Evolutionary conservation across 2,888 invertebrate genomes (phyloP), one percentile per base, ranked within the genome.

Genomic region (Mythimna loreyi): DNA sequence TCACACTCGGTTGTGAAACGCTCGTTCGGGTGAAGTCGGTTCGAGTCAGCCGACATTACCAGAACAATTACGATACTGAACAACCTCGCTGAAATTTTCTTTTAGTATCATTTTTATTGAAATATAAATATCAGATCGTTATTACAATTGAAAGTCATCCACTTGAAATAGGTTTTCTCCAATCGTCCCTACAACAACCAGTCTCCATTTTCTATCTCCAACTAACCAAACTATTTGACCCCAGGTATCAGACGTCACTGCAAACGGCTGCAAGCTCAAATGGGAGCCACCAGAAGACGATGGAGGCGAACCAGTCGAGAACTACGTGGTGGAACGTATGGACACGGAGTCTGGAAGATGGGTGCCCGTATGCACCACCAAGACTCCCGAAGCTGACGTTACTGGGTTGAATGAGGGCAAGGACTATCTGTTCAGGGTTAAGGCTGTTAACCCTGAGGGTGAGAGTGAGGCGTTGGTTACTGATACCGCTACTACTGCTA

Each of bases 211-310:
- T n/a, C 43, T n/a, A n/a, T 45, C 19, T 19, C n/a, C 8, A 56
- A 30, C 19, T 23, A 58, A 67, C 36, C 28, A 9, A 69, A 0
- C 1, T 13, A 1, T 13, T 33, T 19, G 11, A 23, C 9, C 2
- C 5, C 47, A 96, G 96, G 96, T 96, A 60, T 98, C 98, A 1
- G 98, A 99, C 91, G 98, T 99, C 1, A 98, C 97, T 75, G 98
- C 98, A 4, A 99, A 99, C 90, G 98, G 98, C 62, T 99, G 99
- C 92, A 98, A 98, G 89, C 96, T 99, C 25, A 98, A 98, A 94
- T 99, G 99, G 99, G 98, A 99, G 74, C 97, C 98, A 60, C 99
- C 99, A 5, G 99, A 99, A 91, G 99, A 99, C 92, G 99, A 99
- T 88, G 99, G 99, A 49, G 99, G 99, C 23, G 98, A 98, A 85